Evolutionary conservation across 2,888 invertebrate genomes (phyloP).

Genomic region (Lycaena phlaeas): DNA sequence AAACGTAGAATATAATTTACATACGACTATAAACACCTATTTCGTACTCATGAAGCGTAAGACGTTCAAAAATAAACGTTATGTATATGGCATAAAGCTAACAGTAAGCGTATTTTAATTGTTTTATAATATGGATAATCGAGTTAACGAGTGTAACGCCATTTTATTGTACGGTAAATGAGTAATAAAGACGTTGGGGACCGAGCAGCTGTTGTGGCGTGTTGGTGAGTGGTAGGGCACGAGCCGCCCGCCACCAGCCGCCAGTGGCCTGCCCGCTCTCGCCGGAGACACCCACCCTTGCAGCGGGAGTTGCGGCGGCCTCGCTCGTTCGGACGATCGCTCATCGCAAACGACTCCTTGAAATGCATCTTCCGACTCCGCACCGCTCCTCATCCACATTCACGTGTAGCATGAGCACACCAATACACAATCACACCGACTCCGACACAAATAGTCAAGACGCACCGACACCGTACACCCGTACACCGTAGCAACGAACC

Average conservation of each 20-base stretch:
- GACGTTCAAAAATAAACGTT: too few relatives aligned
- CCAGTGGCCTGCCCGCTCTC: constrained; percentile 9
- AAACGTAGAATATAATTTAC: too few relatives aligned
- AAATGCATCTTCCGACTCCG: constrained; percentile 69
- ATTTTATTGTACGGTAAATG: constrained; percentile 12
- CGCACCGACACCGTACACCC: too few relatives aligned
- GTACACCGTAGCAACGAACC: too few relatives aligned
- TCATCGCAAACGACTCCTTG: constrained; percentile 72
- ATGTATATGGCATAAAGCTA: too few relatives aligned
- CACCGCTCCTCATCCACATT: constrained; percentile 64
- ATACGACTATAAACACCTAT: too few relatives aligned
- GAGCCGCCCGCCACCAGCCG: constrained; percentile 33
- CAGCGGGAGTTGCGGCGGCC: constrained; percentile 69
- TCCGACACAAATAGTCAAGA: constrained; percentile 30
- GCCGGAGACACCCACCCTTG: constrained; percentile 58
- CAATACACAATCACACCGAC: constrained; percentile 59
- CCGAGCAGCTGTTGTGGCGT: constrained; percentile 23
- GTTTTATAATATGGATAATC: neutral
- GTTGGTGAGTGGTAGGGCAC: constrained; percentile 28
- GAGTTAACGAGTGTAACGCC: neutral
- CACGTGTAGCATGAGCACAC: constrained; percentile 64
- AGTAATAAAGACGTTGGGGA: constrained; percentile 17
- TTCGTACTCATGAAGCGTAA: too few relatives aligned
- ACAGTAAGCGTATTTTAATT: neutral
- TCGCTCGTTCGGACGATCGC: constrained; percentile 71